Conservation (phyloP, 2,797 vertebrate genomes). For the Paratrypauchen microcephalus region DNA sequence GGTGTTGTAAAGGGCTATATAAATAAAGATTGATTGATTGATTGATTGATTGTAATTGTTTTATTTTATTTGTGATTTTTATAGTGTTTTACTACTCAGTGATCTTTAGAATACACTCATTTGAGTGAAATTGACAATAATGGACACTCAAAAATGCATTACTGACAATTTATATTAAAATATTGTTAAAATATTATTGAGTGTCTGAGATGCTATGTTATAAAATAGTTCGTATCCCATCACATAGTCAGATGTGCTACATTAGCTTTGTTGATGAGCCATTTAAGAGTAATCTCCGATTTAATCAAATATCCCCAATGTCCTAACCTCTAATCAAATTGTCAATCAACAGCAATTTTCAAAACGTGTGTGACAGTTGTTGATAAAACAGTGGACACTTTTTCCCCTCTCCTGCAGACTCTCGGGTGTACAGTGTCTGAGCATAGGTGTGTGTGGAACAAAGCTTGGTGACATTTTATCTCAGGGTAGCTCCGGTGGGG, state of each 20-base stretch:
- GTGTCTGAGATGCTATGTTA: slow-evolving; percentile 32
- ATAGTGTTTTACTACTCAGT: not conserved
- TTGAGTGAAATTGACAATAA: too few species aligned
- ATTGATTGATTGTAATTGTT: too few species aligned
- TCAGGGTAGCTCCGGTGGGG: slow-evolving; percentile 74
- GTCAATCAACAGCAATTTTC: slow-evolving; percentile 47
- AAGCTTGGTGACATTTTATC: slow-evolving; percentile 80
- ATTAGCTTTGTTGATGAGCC: slow-evolving; percentile 39
- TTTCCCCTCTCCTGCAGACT: slow-evolving; percentile 27
- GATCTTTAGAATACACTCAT: not conserved
- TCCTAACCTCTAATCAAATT: slow-evolving; percentile 49
- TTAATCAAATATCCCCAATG: slow-evolving; percentile 49
- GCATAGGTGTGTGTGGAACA: slow-evolving; percentile 64
- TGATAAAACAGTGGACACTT: slow-evolving; percentile 22
- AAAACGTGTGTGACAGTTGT: slow-evolving; percentile 41
- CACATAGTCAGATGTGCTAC: slow-evolving; percentile 14
- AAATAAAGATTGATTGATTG: too few species aligned
- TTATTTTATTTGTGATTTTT: not conserved
- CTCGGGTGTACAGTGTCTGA: slow-evolving; percentile 66
- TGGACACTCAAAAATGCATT: not conserved
- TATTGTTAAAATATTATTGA: not conserved
- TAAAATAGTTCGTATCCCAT: slow-evolving; percentile 39
- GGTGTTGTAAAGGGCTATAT: too few species aligned
- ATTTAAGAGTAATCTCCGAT: slow-evolving; percentile 47
- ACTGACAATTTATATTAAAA: not conserved